phyloP scores from a whole-genome alignment of 2,113 vertebrate species.

The Ailurus styani region DNA sequence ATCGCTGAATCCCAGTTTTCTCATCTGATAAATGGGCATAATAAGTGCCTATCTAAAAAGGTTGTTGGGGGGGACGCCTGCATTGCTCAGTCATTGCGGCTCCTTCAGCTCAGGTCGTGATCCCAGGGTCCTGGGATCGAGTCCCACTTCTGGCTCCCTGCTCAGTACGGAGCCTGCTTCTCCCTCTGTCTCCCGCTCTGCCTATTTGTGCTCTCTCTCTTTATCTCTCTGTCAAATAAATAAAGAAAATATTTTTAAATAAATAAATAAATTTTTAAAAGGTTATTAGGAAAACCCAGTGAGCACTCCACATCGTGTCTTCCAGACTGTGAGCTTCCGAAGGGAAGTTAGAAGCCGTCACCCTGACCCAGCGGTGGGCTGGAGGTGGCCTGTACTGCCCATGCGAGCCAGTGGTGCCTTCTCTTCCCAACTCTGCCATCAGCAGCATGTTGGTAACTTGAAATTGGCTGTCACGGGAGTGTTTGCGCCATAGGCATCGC shows the following conservation, averaged over 20 bases:
- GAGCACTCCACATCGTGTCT: neutral
- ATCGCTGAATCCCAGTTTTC: neutral
- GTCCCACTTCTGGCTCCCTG: too few species aligned
- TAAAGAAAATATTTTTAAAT: too few species aligned
- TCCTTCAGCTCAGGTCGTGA: too few species aligned
- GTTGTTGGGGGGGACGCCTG: neutral
- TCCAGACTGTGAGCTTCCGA: neutral
- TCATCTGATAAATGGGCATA: neutral
- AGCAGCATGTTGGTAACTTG: rapidly evolving
- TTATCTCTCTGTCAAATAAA: too few species aligned
- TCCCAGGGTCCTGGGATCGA: too few species aligned
- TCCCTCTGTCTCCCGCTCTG: too few species aligned
- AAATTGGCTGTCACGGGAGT: neutral
- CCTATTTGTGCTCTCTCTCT: too few species aligned
- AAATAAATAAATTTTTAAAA: too few species aligned
- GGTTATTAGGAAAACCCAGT: neutral
- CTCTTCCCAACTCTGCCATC: too few species aligned
- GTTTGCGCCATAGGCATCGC: neutral
- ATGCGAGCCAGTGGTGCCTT: rapidly evolving
- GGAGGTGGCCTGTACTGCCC: neutral
- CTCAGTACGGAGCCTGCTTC: too few species aligned
- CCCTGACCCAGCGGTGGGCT: neutral
- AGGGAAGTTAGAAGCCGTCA: neutral
- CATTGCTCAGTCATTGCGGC: too few species aligned
- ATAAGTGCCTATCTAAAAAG: neutral